phyloP scores from a whole-genome alignment of 2,888 invertebrate genomes.

The Parascotia fuliginaria region DNA sequence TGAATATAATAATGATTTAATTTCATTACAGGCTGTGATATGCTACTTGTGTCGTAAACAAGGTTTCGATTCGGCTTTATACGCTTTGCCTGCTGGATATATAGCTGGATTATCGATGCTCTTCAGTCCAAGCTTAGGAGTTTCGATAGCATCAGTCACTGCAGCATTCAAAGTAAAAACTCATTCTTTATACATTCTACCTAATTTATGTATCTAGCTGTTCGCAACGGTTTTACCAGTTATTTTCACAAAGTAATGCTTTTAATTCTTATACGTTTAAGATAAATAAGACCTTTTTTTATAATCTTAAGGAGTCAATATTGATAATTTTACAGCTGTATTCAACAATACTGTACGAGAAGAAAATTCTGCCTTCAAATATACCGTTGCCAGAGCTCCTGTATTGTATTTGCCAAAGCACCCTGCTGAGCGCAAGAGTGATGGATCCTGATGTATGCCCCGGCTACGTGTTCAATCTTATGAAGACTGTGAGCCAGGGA shows the following conservation, averaged over 20 bases:
- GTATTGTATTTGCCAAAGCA: slow-evolving; percentile 80
- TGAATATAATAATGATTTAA: too few species aligned
- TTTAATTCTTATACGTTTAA: too few species aligned
- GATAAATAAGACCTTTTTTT: too few species aligned
- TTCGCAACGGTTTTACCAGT: too few species aligned
- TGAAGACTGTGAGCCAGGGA: slow-evolving; percentile 72
- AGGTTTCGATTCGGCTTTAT: slow-evolving; percentile 71
- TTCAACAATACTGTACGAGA: slow-evolving; percentile 77
- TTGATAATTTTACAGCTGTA: slow-evolving; percentile 60
- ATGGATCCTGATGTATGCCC: slow-evolving; percentile 79
- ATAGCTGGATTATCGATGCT: slow-evolving; percentile 82
- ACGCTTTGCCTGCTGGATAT: slow-evolving; percentile 83
- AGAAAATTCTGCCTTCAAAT: slow-evolving; percentile 70
- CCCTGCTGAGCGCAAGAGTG: slow-evolving; percentile 77
- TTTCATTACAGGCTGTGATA: slow-evolving; percentile 76
- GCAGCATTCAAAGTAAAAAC: slow-evolving; percentile 80
- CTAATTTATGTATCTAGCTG: background rate
- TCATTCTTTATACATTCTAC: background rate
- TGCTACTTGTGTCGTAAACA: slow-evolving; percentile 76
- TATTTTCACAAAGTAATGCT: too few species aligned
- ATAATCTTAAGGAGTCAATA: background rate
- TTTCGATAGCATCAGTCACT: slow-evolving; percentile 80
- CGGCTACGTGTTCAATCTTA: slow-evolving; percentile 76
- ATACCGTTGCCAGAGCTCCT: slow-evolving; percentile 74
- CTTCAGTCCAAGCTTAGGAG: slow-evolving; percentile 80